Percentiles rank a stretch among this genome's conserved stretches.
phyloP scores from a whole-genome alignment of 2,113 vertebrate species.

The Poicephalus meyeri region DNA sequence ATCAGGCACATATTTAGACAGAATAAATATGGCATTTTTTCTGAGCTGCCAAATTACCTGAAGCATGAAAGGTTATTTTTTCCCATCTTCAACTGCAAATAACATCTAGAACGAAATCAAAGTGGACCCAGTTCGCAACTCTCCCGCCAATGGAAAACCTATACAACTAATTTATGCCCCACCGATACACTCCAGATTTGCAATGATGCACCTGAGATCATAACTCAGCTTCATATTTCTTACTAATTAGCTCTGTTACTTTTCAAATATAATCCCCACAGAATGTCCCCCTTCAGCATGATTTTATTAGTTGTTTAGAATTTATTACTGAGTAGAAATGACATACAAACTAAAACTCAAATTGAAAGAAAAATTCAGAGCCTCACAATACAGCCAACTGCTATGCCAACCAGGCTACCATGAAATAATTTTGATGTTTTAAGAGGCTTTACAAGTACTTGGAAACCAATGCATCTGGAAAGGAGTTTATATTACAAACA shows the following conservation, averaged over 20 bases:
- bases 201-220: not conserved
- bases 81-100: not conserved
- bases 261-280: not conserved
- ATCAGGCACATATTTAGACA: not conserved
- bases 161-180: not conserved
- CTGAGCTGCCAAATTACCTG: not conserved
- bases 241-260: not conserved
- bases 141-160: not conserved
- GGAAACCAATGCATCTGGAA: not conserved
- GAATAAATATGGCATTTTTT: not conserved
- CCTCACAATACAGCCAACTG: not conserved
- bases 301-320: not conserved
- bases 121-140: not conserved
- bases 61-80: not conserved
- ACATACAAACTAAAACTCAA: not conserved
- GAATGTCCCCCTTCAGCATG: not conserved
- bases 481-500: not conserved
- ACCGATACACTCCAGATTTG: not conserved
- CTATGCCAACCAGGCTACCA: not conserved
- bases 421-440: not conserved
- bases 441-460: not conserved
- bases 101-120: not conserved
- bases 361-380: not conserved
- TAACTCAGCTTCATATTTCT: not conserved
- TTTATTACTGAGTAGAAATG: not conserved